Evolutionary conservation across 2,113 vertebrate species (phyloP).

Genomic region (Xiphorhynchus elegans): DNA sequence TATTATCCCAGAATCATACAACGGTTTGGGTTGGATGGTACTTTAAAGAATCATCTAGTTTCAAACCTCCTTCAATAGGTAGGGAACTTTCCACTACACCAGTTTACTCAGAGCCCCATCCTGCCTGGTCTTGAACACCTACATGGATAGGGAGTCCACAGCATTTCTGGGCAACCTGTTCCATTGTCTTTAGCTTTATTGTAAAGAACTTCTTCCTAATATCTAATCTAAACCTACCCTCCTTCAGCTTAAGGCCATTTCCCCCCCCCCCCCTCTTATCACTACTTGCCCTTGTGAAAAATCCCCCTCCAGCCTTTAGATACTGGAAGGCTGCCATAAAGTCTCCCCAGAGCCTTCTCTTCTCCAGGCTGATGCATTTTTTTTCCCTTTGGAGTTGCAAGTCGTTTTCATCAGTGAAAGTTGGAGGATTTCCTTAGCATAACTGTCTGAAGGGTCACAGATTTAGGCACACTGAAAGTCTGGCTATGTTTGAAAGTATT

Average conservation of each 20-base stretch:
- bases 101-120: neutral
- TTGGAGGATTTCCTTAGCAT: neutral
- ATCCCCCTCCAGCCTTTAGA: neutral
- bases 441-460: neutral
- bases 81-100: neutral
- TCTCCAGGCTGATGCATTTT: neutral
- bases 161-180: neutral
- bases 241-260: neutral
- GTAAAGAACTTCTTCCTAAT: neutral
- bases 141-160: neutral
- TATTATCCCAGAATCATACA: neutral
- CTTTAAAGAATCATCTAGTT: neutral
- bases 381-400: neutral
- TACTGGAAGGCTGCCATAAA: neutral
- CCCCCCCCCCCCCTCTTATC: neutral
- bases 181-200: neutral
- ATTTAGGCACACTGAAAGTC: neutral
- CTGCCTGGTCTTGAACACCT: neutral
- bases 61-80: accelerated
- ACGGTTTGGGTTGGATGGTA: neutral
- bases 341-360: neutral
- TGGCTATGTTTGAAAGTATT: neutral
- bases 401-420: neutral
- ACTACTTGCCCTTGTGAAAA: neutral
- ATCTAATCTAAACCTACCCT: neutral